phyloP scores from a whole-genome alignment of 2,113 vertebrate genomes.

The Glareola pratincola region DNA sequence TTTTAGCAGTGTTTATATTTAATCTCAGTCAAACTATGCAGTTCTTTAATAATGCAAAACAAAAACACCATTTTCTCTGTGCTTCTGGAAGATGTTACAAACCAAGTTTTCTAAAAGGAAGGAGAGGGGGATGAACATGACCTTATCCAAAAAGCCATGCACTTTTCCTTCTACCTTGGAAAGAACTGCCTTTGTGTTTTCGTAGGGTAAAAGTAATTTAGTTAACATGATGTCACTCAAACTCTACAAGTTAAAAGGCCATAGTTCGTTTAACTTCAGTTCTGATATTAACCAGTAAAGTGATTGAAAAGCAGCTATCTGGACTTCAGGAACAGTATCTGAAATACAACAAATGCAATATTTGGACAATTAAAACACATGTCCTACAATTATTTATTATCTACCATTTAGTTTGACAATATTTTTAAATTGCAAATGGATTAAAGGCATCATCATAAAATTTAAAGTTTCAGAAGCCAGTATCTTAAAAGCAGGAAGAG shows the following conservation, averaged over 20 bases:
- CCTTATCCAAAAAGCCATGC: conserved; percentile 21
- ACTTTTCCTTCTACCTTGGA: conserved; percentile 19
- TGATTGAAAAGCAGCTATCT: conserved; percentile 36
- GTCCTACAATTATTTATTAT: conserved; percentile 18
- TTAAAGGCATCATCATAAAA: background rate
- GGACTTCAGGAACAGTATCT: conserved; percentile 9
- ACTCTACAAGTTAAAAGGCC: conserved; percentile 61
- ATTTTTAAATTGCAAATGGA: background rate
- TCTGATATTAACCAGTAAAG: conserved; percentile 55
- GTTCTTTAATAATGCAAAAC: background rate
- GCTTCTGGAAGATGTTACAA: conserved; percentile 42
- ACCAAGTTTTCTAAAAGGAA: background rate
- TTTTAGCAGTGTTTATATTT: background rate
- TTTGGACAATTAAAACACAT: conserved; percentile 54
- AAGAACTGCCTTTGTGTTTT: conserved; percentile 57
- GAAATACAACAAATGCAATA: conserved; percentile 35
- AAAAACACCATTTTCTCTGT: background rate
- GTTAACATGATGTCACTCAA: conserved; percentile 64
- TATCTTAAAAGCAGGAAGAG: background rate
- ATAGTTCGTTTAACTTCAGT: conserved; percentile 64
- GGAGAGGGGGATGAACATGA: conserved; percentile 18
- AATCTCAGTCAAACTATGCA: background rate
- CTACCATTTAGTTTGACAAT: background rate
- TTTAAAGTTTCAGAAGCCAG: background rate
- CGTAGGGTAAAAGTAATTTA: conserved; percentile 34